Evolutionary conservation across 1,140 invertebrate species (phyloP).

Genomic region (Ceratosolen solmsi): DNA sequence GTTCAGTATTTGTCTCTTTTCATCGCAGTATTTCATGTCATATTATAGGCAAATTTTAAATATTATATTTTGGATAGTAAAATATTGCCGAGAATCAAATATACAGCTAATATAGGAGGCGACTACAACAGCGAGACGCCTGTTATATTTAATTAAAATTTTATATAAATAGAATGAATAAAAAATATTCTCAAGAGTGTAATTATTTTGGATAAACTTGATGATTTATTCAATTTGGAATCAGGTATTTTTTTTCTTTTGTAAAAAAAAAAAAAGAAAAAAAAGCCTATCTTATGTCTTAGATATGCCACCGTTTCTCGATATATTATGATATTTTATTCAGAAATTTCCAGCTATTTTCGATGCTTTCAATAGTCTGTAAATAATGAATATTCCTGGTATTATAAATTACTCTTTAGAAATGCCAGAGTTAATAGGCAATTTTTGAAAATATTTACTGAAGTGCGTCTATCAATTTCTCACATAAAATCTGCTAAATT

Average conservation of each 20-base stretch:
- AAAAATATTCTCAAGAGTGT: neutral
- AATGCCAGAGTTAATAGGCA: neutral
- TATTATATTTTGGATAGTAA: constrained; percentile 15
- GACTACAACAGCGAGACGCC: neutral
- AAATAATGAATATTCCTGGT: constrained; percentile 22
- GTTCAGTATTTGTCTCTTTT: neutral
- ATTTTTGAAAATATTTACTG: constrained; percentile 36
- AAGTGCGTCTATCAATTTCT: constrained; percentile 27
- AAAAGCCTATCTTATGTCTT: neutral
- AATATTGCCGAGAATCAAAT: neutral
- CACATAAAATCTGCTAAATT: constrained; percentile 23
- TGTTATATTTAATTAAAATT: neutral
- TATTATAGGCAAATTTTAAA: neutral
- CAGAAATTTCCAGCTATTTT: neutral
- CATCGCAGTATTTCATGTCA: neutral
- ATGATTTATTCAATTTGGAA: neutral
- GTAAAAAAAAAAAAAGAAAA: no score
- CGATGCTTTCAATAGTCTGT: neutral
- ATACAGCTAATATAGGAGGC: neutral
- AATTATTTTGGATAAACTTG: neutral
- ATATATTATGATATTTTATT: neutral
- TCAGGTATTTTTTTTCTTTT: neutral
- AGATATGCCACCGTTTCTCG: neutral
- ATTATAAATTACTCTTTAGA: neutral
- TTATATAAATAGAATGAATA: neutral